Conservation (phyloP, 2,113 vertebrate species). For the Cyprinodon brontotheroides region DNA sequence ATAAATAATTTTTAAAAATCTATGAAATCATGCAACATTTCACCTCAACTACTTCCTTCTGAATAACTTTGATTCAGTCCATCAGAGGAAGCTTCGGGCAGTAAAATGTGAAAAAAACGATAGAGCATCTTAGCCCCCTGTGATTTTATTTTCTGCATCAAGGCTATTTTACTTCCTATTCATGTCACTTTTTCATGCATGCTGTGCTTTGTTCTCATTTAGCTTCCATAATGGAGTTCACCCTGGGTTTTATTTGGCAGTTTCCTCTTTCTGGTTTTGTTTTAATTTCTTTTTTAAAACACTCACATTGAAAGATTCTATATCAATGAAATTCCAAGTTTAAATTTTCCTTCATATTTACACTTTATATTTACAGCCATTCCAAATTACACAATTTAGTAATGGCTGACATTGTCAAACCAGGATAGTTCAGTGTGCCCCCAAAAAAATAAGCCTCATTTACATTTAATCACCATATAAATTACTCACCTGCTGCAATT, state of each 20-base stretch:
- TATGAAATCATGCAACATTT: too few relatives aligned
- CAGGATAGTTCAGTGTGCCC: neutral
- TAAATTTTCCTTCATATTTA: slow-evolving; percentile 9
- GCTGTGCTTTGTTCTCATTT: slow-evolving; percentile 62
- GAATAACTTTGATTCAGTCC: too few relatives aligned
- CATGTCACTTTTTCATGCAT: slow-evolving; percentile 59
- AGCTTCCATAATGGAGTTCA: slow-evolving; percentile 54
- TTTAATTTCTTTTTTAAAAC: slow-evolving; percentile 24
- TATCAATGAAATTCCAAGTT: slow-evolving; percentile 20
- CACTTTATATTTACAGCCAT: neutral
- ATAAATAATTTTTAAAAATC: too few relatives aligned
- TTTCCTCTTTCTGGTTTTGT: slow-evolving; percentile 47
- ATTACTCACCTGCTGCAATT: slow-evolving; percentile 88
- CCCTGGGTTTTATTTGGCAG: slow-evolving; percentile 39
- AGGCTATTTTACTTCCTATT: slow-evolving; percentile 57
- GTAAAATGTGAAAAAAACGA: neutral
- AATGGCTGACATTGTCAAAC: neutral
- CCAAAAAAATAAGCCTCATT: neutral
- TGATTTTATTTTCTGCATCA: slow-evolving; percentile 67
- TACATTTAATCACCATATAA: neutral
- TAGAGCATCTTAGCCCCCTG: slow-evolving; percentile 47
- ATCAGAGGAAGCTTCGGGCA: neutral
- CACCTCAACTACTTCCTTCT: too few relatives aligned
- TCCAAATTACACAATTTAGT: neutral
- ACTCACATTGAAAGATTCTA: slow-evolving; percentile 20